Percentiles rank a stretch among this genome's conserved stretches.
Evolutionary conservation across 2,797 vertebrate species (phyloP).

Genomic region (Oreonectes daqikongensis): DNA sequence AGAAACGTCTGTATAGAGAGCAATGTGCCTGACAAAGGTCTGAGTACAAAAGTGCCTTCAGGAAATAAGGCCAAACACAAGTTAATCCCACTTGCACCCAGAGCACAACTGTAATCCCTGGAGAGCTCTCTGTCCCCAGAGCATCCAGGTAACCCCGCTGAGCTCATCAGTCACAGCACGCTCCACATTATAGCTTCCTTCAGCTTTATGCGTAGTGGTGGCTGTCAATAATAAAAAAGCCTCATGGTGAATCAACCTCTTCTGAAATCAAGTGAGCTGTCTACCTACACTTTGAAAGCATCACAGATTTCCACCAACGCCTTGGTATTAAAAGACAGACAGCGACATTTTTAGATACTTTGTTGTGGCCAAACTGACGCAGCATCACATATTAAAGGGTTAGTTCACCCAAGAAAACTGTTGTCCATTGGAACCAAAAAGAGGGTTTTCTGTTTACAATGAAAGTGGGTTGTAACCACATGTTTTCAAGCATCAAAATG

Average conservation of each 20-base stretch:
- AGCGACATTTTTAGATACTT: no score
- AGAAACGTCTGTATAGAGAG: constrained; percentile 32
- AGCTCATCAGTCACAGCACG: background rate
- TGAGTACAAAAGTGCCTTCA: background rate
- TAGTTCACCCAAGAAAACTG: background rate
- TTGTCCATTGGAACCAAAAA: no score
- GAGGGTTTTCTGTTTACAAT: no score
- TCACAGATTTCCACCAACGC: background rate
- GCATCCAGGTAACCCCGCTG: constrained; percentile 2
- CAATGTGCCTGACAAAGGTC: background rate
- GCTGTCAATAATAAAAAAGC: background rate
- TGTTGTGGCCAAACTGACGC: no score
- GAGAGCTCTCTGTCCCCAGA: background rate
- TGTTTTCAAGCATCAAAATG: no score
- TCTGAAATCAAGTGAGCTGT: background rate
- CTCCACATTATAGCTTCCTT: background rate
- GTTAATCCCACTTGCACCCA: constrained; percentile 2
- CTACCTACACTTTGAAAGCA: background rate
- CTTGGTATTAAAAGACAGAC: no score
- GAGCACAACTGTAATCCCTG: background rate
- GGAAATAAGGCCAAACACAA: constrained; percentile 11
- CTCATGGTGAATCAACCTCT: background rate
- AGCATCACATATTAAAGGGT: no score
- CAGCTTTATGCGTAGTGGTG: background rate
- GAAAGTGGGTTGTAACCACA: no score